A percentile compares a stretch with the other conserved stretches of the same genome.
Conservation (phyloP, 2,113 vertebrate genomes). For the Corythornis vintsioides region DNA sequence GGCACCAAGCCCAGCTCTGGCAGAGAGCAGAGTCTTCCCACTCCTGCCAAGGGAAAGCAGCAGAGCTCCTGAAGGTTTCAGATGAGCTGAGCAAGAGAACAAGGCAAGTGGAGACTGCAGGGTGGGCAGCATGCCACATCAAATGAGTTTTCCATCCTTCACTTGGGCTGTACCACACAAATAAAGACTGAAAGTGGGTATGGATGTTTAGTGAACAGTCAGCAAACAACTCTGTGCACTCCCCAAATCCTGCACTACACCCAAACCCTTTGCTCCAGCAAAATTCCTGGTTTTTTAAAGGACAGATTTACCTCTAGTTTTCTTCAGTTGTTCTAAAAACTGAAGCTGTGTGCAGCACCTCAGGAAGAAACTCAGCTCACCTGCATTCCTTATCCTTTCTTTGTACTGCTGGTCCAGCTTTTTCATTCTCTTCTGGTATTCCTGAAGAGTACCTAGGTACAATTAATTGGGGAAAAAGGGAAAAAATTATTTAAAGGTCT, state of each 20-base stretch:
- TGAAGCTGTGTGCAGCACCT: background rate
- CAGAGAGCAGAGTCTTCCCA: background rate
- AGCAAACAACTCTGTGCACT: background rate
- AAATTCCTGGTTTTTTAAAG: background rate
- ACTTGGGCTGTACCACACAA: background rate
- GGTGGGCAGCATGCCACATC: fast-evolving
- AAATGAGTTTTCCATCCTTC: background rate
- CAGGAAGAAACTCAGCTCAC: slow-evolving; percentile 7
- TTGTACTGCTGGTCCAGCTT: slow-evolving; percentile 98
- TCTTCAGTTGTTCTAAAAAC: background rate
- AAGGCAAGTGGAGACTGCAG: background rate
- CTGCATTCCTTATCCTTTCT: slow-evolving; percentile 95
- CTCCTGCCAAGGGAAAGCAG: background rate
- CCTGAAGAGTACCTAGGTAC: slow-evolving; percentile 89
- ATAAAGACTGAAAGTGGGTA: background rate
- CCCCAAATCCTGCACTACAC: background rate
- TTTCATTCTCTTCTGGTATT: slow-evolving; percentile 99
- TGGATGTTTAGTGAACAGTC: background rate
- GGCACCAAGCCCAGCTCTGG: background rate
- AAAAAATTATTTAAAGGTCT: background rate
- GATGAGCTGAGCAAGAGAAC: background rate
- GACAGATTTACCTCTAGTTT: background rate
- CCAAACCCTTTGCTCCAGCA: background rate
- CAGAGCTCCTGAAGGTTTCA: background rate
- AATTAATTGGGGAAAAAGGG: background rate